Base-by-base conservation (phyloP, 2,888 invertebrate genomes). In the Orthonevra nobilis region DNA sequence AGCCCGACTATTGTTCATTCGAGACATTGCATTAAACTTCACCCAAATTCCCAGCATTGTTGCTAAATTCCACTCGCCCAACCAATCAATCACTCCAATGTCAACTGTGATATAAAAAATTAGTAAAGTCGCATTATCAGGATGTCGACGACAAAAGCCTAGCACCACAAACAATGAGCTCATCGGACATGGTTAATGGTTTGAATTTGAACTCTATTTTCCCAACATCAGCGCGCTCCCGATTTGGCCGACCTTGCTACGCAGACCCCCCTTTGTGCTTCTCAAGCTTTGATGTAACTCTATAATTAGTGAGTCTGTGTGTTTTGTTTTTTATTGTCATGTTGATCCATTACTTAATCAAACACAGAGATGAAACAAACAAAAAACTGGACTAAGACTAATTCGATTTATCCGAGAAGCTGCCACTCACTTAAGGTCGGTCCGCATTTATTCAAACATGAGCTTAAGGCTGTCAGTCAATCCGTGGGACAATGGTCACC, bases 341-440 rank as follows among this genome's bases (percentile, higher is more conserved):
- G n/a, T n/a, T n/a, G n/a, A 14, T 30, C 42, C 32, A 58, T 61
- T 61, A 61, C 61, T 9, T 61, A 61, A 61, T 48, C 28, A 36
- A 48, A 46, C 36, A 61, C 34, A 46, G 6, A 46, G 20, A 28
- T 5, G 28, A 19, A 17, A 1, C 9, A 5, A 30, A 0, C 14
- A 12, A 52, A 54, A 42, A 64, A 56, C 30, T 56, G 23, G 54
- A 30, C 44, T 66, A 56, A 36, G 10, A 66, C 66, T 46, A 66
- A 66, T 56, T 56, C 46, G 54, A 66, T 56, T 56, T 46, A 66
- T 44, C 38, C 38, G 52, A 64, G 34, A 64, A 52, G 52, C 42
- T 26, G 23, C 10, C 34, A 2, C 28, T 30, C 15, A 36, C 17
- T 23, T 44, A 60, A 23, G 34, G 26, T 15, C n/a, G n/a, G n/a